These are phyloP conservation scores for Dyspetes luteomarginatus DNA, from an alignment of 2,888 invertebrate genomes.

Conservation along the genomic window DNA sequence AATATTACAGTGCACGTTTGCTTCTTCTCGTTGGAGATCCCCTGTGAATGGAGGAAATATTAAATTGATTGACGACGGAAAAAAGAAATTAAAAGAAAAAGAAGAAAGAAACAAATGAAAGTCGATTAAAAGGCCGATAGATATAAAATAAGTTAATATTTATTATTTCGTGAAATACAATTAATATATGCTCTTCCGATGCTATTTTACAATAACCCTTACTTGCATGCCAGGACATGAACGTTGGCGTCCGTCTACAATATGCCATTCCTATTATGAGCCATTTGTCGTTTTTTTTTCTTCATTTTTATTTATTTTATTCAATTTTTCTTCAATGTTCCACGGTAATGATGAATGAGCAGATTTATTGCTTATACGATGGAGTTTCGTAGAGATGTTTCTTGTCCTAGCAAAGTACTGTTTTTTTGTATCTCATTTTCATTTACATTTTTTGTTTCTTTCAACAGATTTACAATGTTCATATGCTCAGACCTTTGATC, in stretches of 20 bases:
- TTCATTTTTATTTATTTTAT: not conserved
- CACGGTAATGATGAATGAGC: constrained; percentile 66
- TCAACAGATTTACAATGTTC: constrained; percentile 59
- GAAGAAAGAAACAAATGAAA: constrained; percentile 64
- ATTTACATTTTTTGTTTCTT: constrained; percentile 39
- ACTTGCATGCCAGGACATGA: constrained; percentile 70
- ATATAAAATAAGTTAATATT: constrained; percentile 80
- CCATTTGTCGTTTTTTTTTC: constrained; percentile 28
- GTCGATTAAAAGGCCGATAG: constrained; percentile 69
- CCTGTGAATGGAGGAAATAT: constrained; percentile 1
- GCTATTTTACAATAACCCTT: constrained; percentile 73
- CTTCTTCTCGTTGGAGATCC: constrained; percentile 37
- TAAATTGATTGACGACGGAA: constrained; percentile 32
- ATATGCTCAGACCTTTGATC: constrained; percentile 56
- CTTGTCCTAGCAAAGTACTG: constrained; percentile 64
- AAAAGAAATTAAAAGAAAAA: constrained; percentile 28
- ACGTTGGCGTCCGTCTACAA: constrained; percentile 48
- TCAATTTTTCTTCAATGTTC: constrained; percentile 21
- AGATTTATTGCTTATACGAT: constrained; percentile 72
- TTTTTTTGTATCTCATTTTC: constrained; percentile 35
- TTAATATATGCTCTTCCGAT: constrained; percentile 77
- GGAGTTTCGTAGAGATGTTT: constrained; percentile 59
- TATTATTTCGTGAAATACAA: constrained; percentile 79
- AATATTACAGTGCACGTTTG: not conserved
- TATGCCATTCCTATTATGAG: constrained; percentile 33